phyloP scores from a whole-genome alignment of 2,797 vertebrate species.

The Intellagama lesueurii region DNA sequence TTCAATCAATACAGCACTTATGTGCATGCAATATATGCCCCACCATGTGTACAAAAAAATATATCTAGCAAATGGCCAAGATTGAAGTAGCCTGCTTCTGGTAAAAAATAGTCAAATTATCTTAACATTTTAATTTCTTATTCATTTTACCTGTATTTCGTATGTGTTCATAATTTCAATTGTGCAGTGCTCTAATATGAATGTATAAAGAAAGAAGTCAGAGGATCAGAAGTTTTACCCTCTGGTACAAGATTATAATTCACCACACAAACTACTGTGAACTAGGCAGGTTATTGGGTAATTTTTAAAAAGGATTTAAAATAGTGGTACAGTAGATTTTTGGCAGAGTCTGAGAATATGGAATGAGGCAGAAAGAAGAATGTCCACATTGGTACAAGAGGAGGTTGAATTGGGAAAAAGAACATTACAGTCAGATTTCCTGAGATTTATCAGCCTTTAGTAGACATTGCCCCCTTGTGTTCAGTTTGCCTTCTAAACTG shows the following conservation, averaged over 20 bases:
- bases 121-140: no score
- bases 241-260: neutral
- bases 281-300: neutral
- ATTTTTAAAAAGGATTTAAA: neutral
- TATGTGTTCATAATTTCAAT: no score
- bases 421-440: neutral
- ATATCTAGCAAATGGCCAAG: no score
- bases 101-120: no score
- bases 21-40: no score
- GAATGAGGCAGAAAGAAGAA: neutral
- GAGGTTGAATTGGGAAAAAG: neutral
- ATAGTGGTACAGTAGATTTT: neutral
- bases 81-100: no score
- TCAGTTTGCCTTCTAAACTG: neutral
- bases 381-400: neutral
- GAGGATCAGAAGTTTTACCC: neutral
- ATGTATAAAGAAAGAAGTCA: no score
- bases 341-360: neutral
- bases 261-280: no score
- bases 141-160: no score
- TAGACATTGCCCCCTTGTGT: conserved; percentile 29
- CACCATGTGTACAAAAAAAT: no score
- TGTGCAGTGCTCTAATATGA: no score
- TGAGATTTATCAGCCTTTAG: neutral
- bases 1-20: no score